A percentile compares a stretch with the other conserved stretches of the same genome.
These are phyloP conservation scores for Bombus terrestris DNA, from an alignment of 1,140 invertebrate species.

Conservation along the genomic window DNA sequence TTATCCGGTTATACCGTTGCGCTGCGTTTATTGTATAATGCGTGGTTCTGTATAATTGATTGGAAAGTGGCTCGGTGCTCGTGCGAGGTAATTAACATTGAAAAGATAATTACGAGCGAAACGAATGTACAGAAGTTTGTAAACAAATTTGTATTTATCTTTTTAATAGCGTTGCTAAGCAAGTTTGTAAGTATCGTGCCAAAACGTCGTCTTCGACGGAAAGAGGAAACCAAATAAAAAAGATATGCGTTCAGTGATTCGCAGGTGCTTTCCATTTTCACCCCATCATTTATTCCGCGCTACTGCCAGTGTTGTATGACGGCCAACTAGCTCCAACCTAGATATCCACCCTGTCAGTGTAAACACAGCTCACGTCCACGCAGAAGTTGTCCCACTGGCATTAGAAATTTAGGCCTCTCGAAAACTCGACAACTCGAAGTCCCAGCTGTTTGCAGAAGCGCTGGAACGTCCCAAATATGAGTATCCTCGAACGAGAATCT, in stretches of 20 bases:
- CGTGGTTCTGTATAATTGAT: background rate
- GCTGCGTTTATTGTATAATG: background rate
- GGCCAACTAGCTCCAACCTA: background rate
- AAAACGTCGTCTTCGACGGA: too few species aligned
- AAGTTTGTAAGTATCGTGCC: background rate
- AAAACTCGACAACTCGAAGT: background rate
- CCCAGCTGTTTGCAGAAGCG: background rate
- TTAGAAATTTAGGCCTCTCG: background rate
- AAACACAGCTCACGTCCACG: background rate
- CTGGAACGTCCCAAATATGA: background rate
- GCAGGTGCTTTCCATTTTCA: constrained; percentile 14
- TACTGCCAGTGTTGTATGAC: background rate
- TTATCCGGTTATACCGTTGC: background rate
- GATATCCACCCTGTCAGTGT: background rate
- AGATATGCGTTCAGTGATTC: background rate
- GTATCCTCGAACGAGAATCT: too few species aligned
- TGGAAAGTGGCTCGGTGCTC: background rate
- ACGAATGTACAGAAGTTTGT: background rate
- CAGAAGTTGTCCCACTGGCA: background rate
- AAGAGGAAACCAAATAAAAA: background rate
- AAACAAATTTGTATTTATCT: background rate
- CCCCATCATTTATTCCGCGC: constrained; percentile 27
- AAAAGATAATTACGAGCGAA: background rate
- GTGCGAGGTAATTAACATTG: constrained; percentile 1
- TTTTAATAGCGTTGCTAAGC: background rate